Evolutionary conservation across 2,113 vertebrate species (phyloP).

Genomic region (Catharus minimus): DNA sequence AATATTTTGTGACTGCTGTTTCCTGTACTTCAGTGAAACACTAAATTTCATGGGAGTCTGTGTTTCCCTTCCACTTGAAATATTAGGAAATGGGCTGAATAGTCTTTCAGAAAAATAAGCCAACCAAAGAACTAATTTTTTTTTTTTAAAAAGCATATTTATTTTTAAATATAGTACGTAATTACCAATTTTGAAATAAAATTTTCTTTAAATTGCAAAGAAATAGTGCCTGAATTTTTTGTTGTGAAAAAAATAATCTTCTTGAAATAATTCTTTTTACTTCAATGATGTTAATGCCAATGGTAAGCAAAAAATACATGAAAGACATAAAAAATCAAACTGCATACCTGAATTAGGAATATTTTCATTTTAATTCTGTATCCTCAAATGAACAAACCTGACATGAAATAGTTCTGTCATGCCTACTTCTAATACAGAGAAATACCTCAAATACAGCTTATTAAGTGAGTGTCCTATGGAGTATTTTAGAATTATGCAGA

Average conservation of each 20-base stretch:
- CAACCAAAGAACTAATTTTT: not conserved
- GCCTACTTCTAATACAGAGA: not conserved
- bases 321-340: not conserved
- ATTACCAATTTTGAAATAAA: not conserved
- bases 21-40: not conserved
- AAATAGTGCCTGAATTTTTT: not conserved
- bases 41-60: not conserved
- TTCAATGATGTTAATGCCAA: not conserved
- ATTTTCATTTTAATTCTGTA: not conserved
- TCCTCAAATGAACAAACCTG: not conserved
- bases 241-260: not conserved
- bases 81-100: not conserved
- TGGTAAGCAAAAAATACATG: not conserved
- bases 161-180: not conserved
- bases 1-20: constrained; percentile 18
- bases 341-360: not conserved
- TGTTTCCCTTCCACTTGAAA: constrained; percentile 3
- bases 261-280: not conserved
- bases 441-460: not conserved
- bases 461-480: not conserved
- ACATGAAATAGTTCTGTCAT: not conserved
- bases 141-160: not conserved
- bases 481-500: not conserved
- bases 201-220: not conserved
- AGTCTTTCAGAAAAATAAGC: not conserved